phyloP scores from a whole-genome alignment of 2,888 invertebrate genomes.

The Noctua janthina region DNA sequence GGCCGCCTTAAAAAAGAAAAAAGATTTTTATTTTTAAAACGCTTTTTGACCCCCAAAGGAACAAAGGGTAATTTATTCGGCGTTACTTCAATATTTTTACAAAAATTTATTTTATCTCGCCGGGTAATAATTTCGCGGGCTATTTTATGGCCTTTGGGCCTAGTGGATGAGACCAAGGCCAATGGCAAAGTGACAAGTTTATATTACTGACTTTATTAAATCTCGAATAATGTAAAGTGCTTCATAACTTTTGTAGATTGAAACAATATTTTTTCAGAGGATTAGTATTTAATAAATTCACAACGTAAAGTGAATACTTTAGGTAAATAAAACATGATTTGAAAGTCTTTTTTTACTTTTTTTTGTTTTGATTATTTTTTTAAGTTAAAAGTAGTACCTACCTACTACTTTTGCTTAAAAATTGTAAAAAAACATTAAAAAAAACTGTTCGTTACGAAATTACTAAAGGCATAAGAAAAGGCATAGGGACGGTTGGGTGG shows the following conservation, averaged over 20 bases:
- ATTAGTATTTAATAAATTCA: not conserved
- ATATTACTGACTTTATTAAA: constrained; percentile 35
- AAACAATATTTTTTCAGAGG: not conserved
- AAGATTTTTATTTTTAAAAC: constrained; percentile 20
- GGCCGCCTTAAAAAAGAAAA: not conserved
- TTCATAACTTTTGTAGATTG: constrained; percentile 2
- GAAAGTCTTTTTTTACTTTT: not conserved
- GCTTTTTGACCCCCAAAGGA: constrained; percentile 17
- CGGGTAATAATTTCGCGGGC: constrained; percentile 17
- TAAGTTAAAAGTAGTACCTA: no score
- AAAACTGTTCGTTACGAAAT: not conserved
- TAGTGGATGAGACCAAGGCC: not conserved
- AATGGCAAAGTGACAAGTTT: constrained; percentile 17
- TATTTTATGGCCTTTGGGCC: constrained; percentile 37
- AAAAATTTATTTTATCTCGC: constrained; percentile 39
- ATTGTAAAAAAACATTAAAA: not conserved
- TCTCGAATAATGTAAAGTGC: constrained; percentile 5
- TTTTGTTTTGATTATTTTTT: no score
- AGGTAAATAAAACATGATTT: not conserved
- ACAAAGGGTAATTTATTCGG: constrained; percentile 43
- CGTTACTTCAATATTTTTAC: constrained; percentile 50
- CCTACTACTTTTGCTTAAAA: no score
- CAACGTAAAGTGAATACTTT: not conserved
- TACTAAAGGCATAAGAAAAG: no score
- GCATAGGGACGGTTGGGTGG: no score